Percentiles rank a stretch among this genome's conserved stretches.
These are phyloP conservation scores for Nephrocerus scutellatus DNA, from an alignment of 2,888 invertebrate genomes.

Conservation along the genomic window DNA sequence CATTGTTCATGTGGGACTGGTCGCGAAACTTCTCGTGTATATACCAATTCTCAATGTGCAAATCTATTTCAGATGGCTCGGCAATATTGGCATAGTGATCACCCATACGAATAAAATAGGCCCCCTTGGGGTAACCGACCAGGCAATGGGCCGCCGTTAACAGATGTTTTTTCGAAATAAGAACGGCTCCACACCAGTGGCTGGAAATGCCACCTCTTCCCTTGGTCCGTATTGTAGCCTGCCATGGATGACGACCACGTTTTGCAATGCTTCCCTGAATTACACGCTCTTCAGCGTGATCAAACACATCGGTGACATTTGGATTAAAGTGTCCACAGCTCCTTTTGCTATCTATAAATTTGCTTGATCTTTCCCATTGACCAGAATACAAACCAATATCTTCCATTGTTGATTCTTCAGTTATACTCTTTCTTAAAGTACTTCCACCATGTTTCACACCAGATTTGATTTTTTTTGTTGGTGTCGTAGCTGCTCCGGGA, in stretches of 20 bases:
- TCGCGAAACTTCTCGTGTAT: slow-evolving; percentile 61
- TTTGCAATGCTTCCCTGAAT: slow-evolving; percentile 56
- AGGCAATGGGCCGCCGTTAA: slow-evolving; percentile 70
- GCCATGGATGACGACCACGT: slow-evolving; percentile 68
- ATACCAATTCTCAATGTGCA: slow-evolving; percentile 62
- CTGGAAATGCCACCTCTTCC: slow-evolving; percentile 52
- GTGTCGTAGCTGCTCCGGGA: slow-evolving; percentile 23
- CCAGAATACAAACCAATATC: slow-evolving; percentile 35
- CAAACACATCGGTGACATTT: slow-evolving; percentile 41
- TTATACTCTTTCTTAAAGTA: no score
- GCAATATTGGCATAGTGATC: slow-evolving; percentile 64
- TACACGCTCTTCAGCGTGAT: slow-evolving; percentile 52
- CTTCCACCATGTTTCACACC: no score
- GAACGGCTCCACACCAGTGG: slow-evolving; percentile 70
- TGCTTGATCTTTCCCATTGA: slow-evolving; percentile 39
- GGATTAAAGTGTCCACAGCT: slow-evolving; percentile 51
- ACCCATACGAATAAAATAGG: slow-evolving; percentile 64
- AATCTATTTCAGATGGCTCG: slow-evolving; percentile 64
- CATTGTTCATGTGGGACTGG: slow-evolving; percentile 63
- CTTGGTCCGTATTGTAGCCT: slow-evolving; percentile 60
- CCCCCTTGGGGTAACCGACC: slow-evolving; percentile 58
- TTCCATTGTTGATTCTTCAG: slow-evolving; percentile 22
- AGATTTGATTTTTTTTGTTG: slow-evolving; percentile 1
- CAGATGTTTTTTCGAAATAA: slow-evolving; percentile 58
- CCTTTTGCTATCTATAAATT: slow-evolving; percentile 37